Percentiles rank a stretch among this genome's conserved stretches.
These are phyloP conservation scores for Macrochelys suwanniensis DNA, from an alignment of 2,797 vertebrate genomes.

Conservation along the genomic window DNA sequence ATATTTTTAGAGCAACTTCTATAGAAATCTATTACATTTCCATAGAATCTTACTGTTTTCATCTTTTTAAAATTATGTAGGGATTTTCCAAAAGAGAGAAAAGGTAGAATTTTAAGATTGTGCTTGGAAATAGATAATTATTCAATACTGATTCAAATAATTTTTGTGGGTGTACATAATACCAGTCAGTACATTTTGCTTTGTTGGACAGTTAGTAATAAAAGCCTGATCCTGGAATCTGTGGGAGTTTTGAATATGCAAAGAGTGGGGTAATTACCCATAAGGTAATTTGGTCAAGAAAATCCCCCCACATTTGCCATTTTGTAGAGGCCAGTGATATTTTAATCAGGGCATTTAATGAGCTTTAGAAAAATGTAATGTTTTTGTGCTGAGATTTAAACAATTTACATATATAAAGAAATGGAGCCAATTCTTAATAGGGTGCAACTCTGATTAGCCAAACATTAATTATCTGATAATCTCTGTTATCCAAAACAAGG, in stretches of 20 bases:
- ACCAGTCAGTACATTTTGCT: neutral
- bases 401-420: neutral
- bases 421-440: neutral
- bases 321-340: neutral
- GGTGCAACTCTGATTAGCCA: neutral
- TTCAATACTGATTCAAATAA: neutral
- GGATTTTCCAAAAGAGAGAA: neutral
- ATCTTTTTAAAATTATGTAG: neutral
- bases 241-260: neutral
- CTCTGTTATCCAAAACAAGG: neutral
- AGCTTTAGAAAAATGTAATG: neutral
- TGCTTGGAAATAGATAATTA: neutral
- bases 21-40: neutral
- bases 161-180: neutral
- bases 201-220: neutral
- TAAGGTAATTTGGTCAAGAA: neutral
- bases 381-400: neutral
- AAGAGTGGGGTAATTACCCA: neutral
- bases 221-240: neutral
- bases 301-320: neutral
- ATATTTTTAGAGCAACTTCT: neutral
- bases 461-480: neutral
- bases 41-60: neutral
- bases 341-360: neutral
- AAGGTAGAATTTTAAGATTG: neutral